Evolutionary conservation across 2,797 vertebrate species (phyloP).

Genomic region (Acanthurus leucopareius): DNA sequence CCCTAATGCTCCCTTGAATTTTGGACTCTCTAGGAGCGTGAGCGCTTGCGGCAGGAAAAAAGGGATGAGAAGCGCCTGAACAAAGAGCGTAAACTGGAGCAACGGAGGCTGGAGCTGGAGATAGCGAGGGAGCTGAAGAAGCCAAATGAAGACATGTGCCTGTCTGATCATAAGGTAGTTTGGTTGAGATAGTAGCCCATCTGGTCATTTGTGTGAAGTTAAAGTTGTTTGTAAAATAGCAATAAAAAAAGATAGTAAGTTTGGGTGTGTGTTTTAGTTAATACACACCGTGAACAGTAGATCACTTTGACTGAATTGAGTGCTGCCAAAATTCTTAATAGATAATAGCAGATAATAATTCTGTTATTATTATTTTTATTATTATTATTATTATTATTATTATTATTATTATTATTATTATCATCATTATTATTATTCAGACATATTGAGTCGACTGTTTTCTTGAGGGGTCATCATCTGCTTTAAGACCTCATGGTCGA

Average conservation of each 20-base stretch:
- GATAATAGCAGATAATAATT: too few relatives aligned
- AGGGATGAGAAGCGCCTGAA: constrained; percentile 97
- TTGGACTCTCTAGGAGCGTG: constrained; percentile 91
- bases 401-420: neutral
- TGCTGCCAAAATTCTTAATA: too few relatives aligned
- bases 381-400: neutral
- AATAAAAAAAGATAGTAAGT: too few relatives aligned
- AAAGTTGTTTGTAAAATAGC: neutral
- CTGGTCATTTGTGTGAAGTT: neutral
- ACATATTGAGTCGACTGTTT: constrained; percentile 18
- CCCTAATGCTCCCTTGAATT: constrained; percentile 73
- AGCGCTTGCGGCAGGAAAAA: constrained; percentile 98
- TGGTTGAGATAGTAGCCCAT: constrained; percentile 8
- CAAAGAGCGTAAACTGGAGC: constrained; percentile 98
- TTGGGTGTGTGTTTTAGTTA: too few relatives aligned
- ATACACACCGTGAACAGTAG: too few relatives aligned
- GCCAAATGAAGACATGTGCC: constrained; percentile 99
- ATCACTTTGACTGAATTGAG: too few relatives aligned
- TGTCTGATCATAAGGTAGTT: constrained; percentile 97
- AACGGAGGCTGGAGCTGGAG: constrained; percentile 95
- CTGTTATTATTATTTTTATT: neutral
- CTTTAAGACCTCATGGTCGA: constrained; percentile 28
- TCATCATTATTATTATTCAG: neutral
- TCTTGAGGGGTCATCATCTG: constrained; percentile 18
- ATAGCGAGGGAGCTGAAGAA: constrained; percentile 98